Percentiles rank a stretch among this genome's conserved stretches.
Conservation (phyloP, 2,888 invertebrate genomes). For the Dryococelus australis region DNA sequence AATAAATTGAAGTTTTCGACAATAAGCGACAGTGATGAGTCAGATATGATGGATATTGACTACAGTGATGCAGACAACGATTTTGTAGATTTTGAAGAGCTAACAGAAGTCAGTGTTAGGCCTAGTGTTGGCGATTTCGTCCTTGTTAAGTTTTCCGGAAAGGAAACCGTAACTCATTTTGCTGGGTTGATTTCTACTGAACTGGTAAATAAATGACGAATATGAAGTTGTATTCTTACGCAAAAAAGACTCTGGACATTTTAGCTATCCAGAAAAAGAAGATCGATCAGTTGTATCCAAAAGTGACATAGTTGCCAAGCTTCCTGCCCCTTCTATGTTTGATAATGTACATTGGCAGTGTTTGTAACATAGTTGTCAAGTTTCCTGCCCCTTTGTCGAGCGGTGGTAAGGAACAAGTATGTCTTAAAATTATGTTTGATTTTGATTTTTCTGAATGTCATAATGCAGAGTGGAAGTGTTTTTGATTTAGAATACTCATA, state of each 20-base stretch:
- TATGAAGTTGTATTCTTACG: conserved; percentile 21
- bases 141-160: conserved; percentile 18
- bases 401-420: no score
- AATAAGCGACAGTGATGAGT: neutral
- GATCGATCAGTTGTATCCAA: conserved; percentile 17
- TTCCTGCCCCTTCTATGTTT: neutral
- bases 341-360: no score
- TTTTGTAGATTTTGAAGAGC: neutral
- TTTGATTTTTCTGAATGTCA: neutral
- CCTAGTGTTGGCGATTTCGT: conserved; percentile 5
- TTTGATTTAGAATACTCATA: neutral
- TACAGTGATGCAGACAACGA: neutral
- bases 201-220: neutral
- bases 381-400: no score
- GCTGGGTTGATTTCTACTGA: conserved; percentile 3
- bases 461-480: neutral
- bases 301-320: neutral
- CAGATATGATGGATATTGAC: neutral
- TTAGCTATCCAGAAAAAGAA: conserved; percentile 24
- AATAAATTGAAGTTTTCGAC: neutral
- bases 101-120: neutral
- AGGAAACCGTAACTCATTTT: conserved; percentile 10
- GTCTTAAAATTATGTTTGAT: no score
- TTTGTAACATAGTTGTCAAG: no score
- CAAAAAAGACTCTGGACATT: neutral